Conservation (phyloP, 2,888 invertebrate species). For the Philonicus albiceps region DNA sequence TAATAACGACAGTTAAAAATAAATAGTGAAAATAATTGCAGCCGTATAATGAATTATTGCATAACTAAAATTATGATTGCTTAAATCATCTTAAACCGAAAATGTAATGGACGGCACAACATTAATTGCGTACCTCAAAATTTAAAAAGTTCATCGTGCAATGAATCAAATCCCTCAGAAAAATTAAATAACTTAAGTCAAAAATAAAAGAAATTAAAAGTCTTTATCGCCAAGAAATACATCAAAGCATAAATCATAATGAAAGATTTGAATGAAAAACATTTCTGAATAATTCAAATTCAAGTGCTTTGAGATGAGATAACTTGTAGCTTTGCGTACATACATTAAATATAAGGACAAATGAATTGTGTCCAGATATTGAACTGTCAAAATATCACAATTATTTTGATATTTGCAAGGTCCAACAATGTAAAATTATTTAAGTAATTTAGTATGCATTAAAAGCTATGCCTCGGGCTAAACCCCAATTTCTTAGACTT, state of each 20-base stretch:
- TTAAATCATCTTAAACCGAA: too few species aligned
- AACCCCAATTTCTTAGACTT: background rate
- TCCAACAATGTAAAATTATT: background rate
- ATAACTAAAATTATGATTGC: too few species aligned
- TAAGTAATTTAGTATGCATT: background rate
- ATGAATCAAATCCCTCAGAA: background rate
- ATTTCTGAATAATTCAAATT: background rate
- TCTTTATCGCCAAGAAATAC: background rate
- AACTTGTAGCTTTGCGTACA: background rate
- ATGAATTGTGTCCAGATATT: background rate
- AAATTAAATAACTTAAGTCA: background rate
- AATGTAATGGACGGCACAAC: too few species aligned
- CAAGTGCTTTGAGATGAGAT: background rate
- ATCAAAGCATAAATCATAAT: background rate
- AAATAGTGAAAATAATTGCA: background rate
- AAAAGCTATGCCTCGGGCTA: background rate
- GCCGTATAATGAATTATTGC: too few species aligned
- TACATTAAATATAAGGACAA: background rate
- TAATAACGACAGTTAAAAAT: background rate
- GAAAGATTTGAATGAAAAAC: background rate
- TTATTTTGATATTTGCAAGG: background rate
- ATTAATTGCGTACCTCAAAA: background rate
- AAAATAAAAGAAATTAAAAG: background rate
- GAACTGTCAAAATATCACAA: background rate
- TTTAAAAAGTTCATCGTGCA: background rate